These are phyloP conservation scores for Luehdorfia chinensis DNA, from an alignment of 1,140 invertebrate genomes.

Conservation along the genomic window DNA sequence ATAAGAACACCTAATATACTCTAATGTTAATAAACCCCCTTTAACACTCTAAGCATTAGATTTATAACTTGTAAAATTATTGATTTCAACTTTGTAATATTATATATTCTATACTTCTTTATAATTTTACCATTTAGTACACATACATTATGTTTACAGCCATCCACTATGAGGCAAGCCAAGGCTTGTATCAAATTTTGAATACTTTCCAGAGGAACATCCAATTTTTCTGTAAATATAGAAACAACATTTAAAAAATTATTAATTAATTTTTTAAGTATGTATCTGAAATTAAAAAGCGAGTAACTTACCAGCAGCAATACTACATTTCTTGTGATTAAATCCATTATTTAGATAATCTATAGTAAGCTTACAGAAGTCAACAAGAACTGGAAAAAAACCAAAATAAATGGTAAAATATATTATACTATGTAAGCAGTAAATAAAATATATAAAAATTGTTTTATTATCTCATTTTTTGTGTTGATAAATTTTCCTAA, in stretches of 20 bases:
- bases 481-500: no score
- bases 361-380: constrained; percentile 81
- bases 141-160: constrained; percentile 67
- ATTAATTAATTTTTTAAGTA: neutral
- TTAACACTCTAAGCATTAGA: no score
- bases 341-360: constrained; percentile 81
- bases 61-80: no score
- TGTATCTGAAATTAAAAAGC: no score
- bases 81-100: no score
- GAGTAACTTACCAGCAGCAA: constrained; percentile 75
- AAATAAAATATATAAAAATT: constrained; percentile 3
- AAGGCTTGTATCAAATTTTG: constrained; percentile 63
- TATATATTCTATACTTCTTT: no score
- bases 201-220: constrained; percentile 35
- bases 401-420: constrained; percentile 6
- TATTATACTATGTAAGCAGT: neutral
- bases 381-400: constrained; percentile 78
- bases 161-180: constrained; percentile 61
- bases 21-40: no score
- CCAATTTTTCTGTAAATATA: constrained; percentile 56
- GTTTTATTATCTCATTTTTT: neutral
- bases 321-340: constrained; percentile 78
- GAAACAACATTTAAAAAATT: constrained; percentile 2
- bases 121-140: no score
- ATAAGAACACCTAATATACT: no score